Evolutionary conservation across 2,113 vertebrate genomes (phyloP).

Genomic region (Leucoraja erinaceus): DNA sequence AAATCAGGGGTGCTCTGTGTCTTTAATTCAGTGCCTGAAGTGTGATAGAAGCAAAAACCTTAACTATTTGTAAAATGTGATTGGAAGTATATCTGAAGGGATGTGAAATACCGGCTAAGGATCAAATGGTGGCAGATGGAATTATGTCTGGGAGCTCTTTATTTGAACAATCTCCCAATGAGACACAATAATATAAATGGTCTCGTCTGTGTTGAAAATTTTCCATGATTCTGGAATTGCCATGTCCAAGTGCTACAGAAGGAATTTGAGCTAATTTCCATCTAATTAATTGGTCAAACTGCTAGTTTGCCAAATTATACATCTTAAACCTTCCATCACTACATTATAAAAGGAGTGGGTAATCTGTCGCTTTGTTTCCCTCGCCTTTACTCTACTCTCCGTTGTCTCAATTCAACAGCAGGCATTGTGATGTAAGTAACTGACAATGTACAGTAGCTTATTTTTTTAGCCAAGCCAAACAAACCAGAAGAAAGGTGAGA

Average conservation of each 20-base stretch:
- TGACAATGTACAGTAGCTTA: not conserved
- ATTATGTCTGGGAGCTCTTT: too few relatives aligned
- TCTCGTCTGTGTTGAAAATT: too few relatives aligned
- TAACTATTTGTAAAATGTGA: too few relatives aligned
- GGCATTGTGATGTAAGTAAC: not conserved
- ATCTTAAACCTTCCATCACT: not conserved
- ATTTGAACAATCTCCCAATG: too few relatives aligned
- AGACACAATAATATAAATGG: too few relatives aligned
- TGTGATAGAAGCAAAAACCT: too few relatives aligned
- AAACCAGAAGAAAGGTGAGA: not conserved
- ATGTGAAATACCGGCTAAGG: too few relatives aligned
- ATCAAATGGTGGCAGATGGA: too few relatives aligned
- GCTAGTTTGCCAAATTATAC: not conserved
- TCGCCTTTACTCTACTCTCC: too few relatives aligned
- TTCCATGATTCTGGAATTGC: not conserved
- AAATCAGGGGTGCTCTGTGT: too few relatives aligned
- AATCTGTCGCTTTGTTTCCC: not conserved
- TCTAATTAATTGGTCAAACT: not conserved
- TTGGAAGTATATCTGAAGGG: too few relatives aligned
- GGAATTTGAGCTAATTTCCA: not conserved
- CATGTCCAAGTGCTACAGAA: not conserved
- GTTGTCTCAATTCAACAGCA: not conserved
- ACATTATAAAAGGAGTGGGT: not conserved
- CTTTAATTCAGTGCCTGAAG: too few relatives aligned
- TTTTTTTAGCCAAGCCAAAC: not conserved